These are phyloP conservation scores for Melangyna quadrimaculata DNA, from an alignment of 2,888 invertebrate genomes.

Conservation along the genomic window DNA sequence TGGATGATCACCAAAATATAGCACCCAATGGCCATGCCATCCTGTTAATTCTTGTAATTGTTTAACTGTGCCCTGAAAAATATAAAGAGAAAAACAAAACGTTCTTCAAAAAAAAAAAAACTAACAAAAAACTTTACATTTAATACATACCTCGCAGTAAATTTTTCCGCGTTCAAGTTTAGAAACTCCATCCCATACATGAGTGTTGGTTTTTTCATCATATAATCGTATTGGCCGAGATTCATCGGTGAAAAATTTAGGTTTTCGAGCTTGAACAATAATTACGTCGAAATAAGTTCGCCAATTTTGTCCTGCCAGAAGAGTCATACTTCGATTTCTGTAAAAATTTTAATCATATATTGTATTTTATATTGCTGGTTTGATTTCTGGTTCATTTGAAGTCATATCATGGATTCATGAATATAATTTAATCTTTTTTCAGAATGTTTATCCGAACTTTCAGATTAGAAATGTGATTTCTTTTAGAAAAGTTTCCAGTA, in stretches of 20 bases:
- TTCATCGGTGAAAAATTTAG: slow-evolving; percentile 96
- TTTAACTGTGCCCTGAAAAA: slow-evolving; percentile 92
- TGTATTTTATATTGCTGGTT: accelerated
- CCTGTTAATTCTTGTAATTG: slow-evolving; percentile 95
- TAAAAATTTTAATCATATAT: background rate
- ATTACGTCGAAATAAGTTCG: slow-evolving; percentile 95
- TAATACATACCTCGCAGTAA: slow-evolving; percentile 92
- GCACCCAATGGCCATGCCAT: slow-evolving; percentile 94
- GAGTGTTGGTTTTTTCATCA: slow-evolving; percentile 89
- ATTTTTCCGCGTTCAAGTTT: slow-evolving; percentile 92
- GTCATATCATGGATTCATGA: background rate
- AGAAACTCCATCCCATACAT: slow-evolving; percentile 95
- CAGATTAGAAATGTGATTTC: background rate
- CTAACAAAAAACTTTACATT: background rate
- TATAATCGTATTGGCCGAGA: slow-evolving; percentile 94
- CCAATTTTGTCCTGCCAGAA: slow-evolving; percentile 94
- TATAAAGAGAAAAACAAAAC: background rate
- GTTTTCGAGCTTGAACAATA: slow-evolving; percentile 97
- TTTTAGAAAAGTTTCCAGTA: background rate
- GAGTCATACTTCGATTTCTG: slow-evolving; percentile 95
- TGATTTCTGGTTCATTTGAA: background rate
- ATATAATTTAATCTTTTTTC: background rate
- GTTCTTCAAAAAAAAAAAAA: background rate
- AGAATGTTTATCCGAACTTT: background rate
- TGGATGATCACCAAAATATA: slow-evolving; percentile 99